These are phyloP conservation scores for Silurus glanis DNA, from an alignment of 2,113 vertebrate genomes.

Conservation along the genomic window DNA sequence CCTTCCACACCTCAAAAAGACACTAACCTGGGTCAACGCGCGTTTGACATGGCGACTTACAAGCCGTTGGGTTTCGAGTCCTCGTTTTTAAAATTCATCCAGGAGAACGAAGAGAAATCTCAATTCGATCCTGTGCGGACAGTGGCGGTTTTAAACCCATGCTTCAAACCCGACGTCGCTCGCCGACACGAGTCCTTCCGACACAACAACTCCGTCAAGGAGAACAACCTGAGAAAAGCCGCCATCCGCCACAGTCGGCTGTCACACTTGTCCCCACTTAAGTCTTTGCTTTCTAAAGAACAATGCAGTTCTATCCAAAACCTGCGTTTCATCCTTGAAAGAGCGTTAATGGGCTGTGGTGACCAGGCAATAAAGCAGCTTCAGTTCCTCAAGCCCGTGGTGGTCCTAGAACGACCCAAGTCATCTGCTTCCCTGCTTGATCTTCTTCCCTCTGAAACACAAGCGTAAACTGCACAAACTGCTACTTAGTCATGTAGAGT, in stretches of 20 bases:
- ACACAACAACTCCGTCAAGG: slow-evolving; percentile 73
- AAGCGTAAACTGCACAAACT: slow-evolving; percentile 27
- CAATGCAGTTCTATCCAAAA: slow-evolving; percentile 84
- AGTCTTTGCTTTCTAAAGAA: slow-evolving; percentile 67
- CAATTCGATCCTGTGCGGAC: slow-evolving; percentile 59
- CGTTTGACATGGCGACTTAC: slow-evolving; percentile 86
- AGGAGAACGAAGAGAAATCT: slow-evolving; percentile 83
- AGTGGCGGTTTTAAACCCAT: slow-evolving; percentile 13
- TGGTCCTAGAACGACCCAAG: slow-evolving; percentile 91
- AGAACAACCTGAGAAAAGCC: slow-evolving; percentile 74
- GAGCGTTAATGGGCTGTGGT: slow-evolving; percentile 91
- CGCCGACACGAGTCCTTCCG: slow-evolving; percentile 62
- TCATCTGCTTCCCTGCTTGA: slow-evolving; percentile 43
- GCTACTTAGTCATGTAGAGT: slow-evolving; percentile 21
- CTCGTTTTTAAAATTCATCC: slow-evolving; percentile 94
- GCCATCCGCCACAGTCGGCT: slow-evolving; percentile 72
- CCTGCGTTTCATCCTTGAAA: slow-evolving; percentile 90
- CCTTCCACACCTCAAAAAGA: slow-evolving; percentile 70
- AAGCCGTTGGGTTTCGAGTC: slow-evolving; percentile 95
- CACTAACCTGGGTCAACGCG: slow-evolving; percentile 60
- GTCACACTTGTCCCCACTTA: slow-evolving; percentile 73
- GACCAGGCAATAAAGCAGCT: slow-evolving; percentile 98
- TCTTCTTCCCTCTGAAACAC: slow-evolving; percentile 47
- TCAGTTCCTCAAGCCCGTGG: slow-evolving; percentile 95
- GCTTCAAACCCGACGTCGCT: slow-evolving; percentile 20